These are phyloP conservation scores for Bursaphelenchus okinawaensis DNA, from an alignment of 2,888 invertebrate genomes.

Conservation along the genomic window DNA sequence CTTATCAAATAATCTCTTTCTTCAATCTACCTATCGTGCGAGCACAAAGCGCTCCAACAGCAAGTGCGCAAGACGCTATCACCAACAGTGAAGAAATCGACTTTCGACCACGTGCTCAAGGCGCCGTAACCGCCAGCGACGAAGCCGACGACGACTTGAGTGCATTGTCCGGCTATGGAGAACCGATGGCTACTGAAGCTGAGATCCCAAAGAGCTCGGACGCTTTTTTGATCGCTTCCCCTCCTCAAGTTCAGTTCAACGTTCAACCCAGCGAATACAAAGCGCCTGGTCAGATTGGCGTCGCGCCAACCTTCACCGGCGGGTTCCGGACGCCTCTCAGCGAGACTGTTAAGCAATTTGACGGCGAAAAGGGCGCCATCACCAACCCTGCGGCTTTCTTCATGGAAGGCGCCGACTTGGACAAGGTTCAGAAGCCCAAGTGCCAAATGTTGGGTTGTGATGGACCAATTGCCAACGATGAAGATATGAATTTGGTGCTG, in stretches of 20 bases:
- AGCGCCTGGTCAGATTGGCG: conserved; percentile 12
- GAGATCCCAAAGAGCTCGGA: neutral
- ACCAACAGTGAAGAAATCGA: neutral
- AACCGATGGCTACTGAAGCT: conserved; percentile 4
- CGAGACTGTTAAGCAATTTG: neutral
- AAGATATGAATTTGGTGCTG: conserved; percentile 31
- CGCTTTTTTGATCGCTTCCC: conserved; percentile 16
- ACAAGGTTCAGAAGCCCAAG: conserved; percentile 38
- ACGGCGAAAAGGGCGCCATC: conserved; percentile 21
- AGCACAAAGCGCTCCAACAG: neutral
- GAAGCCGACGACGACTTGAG: conserved; percentile 10
- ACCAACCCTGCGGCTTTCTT: conserved; percentile 47
- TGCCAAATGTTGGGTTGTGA: conserved; percentile 49
- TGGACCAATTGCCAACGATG: conserved; percentile 49
- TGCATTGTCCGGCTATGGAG: neutral
- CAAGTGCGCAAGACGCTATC: neutral
- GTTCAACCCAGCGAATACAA: conserved; percentile 6
- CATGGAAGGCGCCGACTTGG: conserved; percentile 43
- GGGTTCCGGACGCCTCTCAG: conserved; percentile 2
- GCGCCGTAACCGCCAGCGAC: conserved; percentile 9
- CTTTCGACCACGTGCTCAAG: too few species aligned
- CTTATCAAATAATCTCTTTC: neutral
- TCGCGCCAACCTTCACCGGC: conserved; percentile 29
- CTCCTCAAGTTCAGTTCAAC: conserved; percentile 3
- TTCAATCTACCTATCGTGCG: conserved; percentile 3